Evolutionary conservation across 2,888 invertebrate species (phyloP).

Genomic region (Limnephilus auricula): DNA sequence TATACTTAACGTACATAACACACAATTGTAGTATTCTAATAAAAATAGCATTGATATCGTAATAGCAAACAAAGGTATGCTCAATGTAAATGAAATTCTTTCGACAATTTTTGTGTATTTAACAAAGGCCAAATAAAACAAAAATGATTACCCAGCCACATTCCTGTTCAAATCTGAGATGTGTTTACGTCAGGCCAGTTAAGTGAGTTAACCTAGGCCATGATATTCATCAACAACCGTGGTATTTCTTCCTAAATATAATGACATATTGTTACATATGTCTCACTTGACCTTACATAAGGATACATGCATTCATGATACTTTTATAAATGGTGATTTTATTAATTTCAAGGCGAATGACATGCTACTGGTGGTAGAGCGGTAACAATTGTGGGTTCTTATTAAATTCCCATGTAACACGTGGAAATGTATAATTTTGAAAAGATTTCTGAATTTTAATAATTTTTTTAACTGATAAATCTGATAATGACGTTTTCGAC

Average conservation of each 20-base stretch:
- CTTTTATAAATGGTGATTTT: not conserved
- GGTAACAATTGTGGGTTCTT: not conserved
- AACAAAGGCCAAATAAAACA: slow-evolving; percentile 10
- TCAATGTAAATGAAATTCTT: slow-evolving; percentile 23
- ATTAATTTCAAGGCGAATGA: not conserved
- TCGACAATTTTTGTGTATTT: slow-evolving; percentile 10
- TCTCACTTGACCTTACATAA: not conserved
- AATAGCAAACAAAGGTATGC: slow-evolving; percentile 1
- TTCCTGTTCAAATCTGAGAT: not conserved
- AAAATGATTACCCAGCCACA: not conserved
- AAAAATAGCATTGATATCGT: not conserved
- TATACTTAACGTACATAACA: not conserved
- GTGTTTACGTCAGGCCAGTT: not conserved
- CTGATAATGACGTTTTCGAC: no score
- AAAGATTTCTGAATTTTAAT: no score
- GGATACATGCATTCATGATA: not conserved
- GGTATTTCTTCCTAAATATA: slow-evolving; percentile 18
- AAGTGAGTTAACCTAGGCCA: slow-evolving; percentile 12
- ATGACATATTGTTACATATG: not conserved
- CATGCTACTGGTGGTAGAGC: not conserved
- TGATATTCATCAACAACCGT: slow-evolving; percentile 4
- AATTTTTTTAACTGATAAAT: no score
- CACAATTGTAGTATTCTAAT: not conserved
- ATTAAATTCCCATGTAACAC: not conserved
- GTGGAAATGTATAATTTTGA: not conserved